Conservation (phyloP, 2,797 vertebrate species). For the Diplodus puntazzo region DNA sequence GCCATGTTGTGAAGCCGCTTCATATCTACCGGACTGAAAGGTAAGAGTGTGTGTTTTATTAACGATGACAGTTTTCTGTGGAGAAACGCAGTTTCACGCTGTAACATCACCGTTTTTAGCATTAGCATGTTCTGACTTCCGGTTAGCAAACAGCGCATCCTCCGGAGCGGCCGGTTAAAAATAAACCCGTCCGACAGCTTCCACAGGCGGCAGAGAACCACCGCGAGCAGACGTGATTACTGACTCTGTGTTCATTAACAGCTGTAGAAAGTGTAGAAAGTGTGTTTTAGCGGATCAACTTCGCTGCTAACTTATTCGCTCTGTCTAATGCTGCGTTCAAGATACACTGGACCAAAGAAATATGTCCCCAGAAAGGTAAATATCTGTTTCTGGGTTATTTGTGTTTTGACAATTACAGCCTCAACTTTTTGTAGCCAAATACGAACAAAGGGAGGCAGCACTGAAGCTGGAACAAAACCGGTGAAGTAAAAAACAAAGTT, state of each 20-base stretch:
- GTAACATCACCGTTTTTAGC: not conserved
- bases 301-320: not conserved
- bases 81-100: not conserved
- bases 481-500: not conserved
- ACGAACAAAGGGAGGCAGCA: too few species aligned
- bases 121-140: not conserved
- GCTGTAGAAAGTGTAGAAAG: fast-evolving
- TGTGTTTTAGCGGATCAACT: not conserved
- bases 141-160: not conserved
- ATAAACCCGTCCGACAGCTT: not conserved
- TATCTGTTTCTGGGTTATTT: not conserved
- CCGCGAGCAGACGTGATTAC: fast-evolving
- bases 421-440: too few species aligned
- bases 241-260: too few species aligned
- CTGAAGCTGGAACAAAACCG: not conserved
- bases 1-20: not conserved
- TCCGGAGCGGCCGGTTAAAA: not conserved
- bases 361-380: not conserved
- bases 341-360: not conserved
- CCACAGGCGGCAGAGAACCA: not conserved
- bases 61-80: not conserved
- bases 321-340: not conserved
- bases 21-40: not conserved
- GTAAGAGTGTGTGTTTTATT: fast-evolving
- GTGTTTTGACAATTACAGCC: not conserved